Evolutionary conservation across 2,113 vertebrate species (phyloP).

Genomic region (Percopsis transmontana): DNA sequence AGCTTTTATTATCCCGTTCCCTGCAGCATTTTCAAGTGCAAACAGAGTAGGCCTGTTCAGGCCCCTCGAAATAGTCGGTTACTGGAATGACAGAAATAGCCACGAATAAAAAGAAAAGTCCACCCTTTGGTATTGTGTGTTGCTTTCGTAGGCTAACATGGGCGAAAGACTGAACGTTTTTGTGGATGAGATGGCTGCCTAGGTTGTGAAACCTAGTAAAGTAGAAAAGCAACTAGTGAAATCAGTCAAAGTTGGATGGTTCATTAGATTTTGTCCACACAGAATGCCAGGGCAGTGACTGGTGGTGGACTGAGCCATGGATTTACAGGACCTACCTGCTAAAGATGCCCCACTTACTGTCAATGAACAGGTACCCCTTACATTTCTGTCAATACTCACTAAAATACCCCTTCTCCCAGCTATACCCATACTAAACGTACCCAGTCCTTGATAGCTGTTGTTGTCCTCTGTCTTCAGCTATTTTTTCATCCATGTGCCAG

Average conservation of each 20-base stretch:
- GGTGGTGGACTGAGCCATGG: slow-evolving; percentile 80
- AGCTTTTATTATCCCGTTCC: slow-evolving; percentile 17
- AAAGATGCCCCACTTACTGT: slow-evolving; percentile 86
- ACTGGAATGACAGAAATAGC: slow-evolving; percentile 53
- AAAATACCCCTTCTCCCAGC: neutral
- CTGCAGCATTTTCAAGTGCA: slow-evolving; percentile 35
- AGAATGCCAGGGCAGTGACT: slow-evolving; percentile 79
- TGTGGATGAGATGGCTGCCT: neutral
- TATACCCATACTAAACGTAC: neutral
- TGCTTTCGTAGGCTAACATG: neutral
- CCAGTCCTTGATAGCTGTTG: neutral
- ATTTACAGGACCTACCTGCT: slow-evolving; percentile 79
- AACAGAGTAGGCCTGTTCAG: slow-evolving; percentile 53
- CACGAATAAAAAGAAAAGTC: slow-evolving; percentile 17
- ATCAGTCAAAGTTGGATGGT: slow-evolving; percentile 2
- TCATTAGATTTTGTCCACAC: slow-evolving; percentile 35
- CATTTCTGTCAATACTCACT: neutral
- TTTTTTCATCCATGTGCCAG: slow-evolving; percentile 27
- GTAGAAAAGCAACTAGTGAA: neutral
- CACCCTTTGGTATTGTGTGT: slow-evolving; percentile 14
- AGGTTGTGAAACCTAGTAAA: neutral
- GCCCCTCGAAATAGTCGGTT: slow-evolving; percentile 56
- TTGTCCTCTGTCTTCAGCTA: slow-evolving; percentile 21
- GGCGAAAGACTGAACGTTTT: neutral
- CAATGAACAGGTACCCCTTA: slow-evolving; percentile 89